phyloP scores from a whole-genome alignment of 1,140 invertebrate genomes.

The Drosophila rhopaloa region DNA sequence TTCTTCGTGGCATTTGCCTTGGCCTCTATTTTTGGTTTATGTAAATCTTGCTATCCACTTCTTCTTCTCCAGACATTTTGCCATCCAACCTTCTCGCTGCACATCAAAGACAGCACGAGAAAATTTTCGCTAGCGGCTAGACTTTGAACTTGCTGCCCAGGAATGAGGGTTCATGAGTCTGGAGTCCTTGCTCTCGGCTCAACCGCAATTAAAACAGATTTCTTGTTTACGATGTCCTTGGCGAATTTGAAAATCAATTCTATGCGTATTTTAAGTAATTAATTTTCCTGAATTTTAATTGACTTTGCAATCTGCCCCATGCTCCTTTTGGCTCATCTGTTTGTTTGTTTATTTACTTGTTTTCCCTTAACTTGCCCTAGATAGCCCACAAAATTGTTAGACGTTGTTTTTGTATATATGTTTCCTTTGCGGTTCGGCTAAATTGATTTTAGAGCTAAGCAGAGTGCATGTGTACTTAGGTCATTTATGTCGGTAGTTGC shows the following conservation, averaged over 20 bases:
- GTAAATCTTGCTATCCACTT: slow-evolving; percentile 55
- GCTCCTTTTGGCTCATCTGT: background rate
- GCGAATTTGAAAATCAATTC: slow-evolving; percentile 81
- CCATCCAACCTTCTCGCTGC: slow-evolving; percentile 16
- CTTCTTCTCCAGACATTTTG: slow-evolving; percentile 3
- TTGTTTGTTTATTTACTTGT: slow-evolving; percentile 44
- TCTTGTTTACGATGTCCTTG: slow-evolving; percentile 78
- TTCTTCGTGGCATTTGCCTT: slow-evolving; percentile 13
- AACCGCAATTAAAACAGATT: slow-evolving; percentile 80
- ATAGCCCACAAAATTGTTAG: slow-evolving; percentile 22
- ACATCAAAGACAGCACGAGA: slow-evolving; percentile 64
- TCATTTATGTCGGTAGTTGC: slow-evolving; percentile 14
- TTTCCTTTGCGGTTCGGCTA: slow-evolving; percentile 27
- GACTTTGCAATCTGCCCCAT: slow-evolving; percentile 34
- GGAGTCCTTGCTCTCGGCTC: slow-evolving; percentile 51
- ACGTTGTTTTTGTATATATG: slow-evolving; percentile 23
- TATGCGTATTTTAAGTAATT: slow-evolving; percentile 73
- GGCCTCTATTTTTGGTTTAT: slow-evolving; percentile 52
- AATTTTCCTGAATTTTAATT: slow-evolving; percentile 75
- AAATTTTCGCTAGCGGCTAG: slow-evolving; percentile 61
- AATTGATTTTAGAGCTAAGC: slow-evolving; percentile 39
- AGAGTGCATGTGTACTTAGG: slow-evolving; percentile 16
- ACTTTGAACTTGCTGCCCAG: slow-evolving; percentile 64
- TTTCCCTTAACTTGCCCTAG: slow-evolving; percentile 14
- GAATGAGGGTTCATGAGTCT: slow-evolving; percentile 2